These are phyloP conservation scores for Dendroctonus ponderosae DNA, from an alignment of 1,140 invertebrate species.

Conservation along the genomic window DNA sequence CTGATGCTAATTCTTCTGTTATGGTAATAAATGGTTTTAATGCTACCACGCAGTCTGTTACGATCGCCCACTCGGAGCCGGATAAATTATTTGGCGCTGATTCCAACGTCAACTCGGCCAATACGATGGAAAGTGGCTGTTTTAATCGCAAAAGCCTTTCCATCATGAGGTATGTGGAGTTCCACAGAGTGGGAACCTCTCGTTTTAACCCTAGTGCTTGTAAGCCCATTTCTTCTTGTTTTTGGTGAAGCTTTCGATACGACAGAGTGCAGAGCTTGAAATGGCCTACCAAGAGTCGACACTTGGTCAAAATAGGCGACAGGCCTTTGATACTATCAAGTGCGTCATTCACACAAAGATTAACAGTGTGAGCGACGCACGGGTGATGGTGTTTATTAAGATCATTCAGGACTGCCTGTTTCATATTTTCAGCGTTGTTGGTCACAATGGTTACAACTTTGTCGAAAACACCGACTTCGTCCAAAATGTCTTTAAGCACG, in stretches of 20 bases:
- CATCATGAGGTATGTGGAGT: conserved; percentile 43
- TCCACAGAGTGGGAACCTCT: conserved; percentile 44
- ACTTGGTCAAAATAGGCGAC: conserved; percentile 5
- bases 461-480: conserved; percentile 1
- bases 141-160: conserved; percentile 38
- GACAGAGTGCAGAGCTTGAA: conserved; percentile 40
- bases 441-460: conserved; percentile 25
- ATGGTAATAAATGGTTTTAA: conserved; percentile 25
- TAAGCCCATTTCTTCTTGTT: conserved; percentile 32
- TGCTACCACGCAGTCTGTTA: conserved; percentile 14
- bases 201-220: conserved; percentile 39
- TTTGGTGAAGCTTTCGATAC: conserved; percentile 29
- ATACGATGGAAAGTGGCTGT: conserved; percentile 26
- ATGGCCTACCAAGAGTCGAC: conserved; percentile 35
- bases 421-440: conserved; percentile 26
- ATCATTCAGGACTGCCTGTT: conserved; percentile 18
- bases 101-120: conserved; percentile 8
- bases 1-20: conserved; percentile 31
- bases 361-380: conserved; percentile 48
- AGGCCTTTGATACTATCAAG: conserved; percentile 16
- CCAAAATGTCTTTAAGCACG: not conserved
- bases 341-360: conserved; percentile 20
- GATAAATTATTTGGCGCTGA: conserved; percentile 22
- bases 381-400: conserved; percentile 48
- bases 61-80: conserved; percentile 12